These are phyloP conservation scores for Coenobita brevimanus DNA, from an alignment of 1,140 invertebrate species.

Conservation along the genomic window DNA sequence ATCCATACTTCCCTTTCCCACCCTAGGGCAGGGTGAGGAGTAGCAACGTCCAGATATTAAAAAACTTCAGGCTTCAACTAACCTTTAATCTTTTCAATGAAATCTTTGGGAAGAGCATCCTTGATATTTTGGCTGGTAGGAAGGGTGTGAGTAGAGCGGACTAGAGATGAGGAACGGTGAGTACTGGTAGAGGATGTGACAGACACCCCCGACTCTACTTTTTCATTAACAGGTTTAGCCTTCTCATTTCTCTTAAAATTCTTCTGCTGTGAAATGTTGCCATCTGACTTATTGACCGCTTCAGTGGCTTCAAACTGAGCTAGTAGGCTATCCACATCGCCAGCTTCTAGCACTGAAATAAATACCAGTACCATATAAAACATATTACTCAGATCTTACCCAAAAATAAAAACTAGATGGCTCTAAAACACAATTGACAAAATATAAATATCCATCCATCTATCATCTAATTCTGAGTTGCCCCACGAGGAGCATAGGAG, in stretches of 20 bases:
- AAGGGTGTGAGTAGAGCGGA: conserved; percentile 60
- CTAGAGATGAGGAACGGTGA: no score
- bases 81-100: conserved; percentile 75
- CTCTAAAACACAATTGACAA: no score
- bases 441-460: no score
- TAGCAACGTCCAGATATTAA: no score
- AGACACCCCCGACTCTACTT: no score
- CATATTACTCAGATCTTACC: no score
- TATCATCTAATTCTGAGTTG: no score
- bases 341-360: conserved; percentile 75
- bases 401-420: no score
- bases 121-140: conserved; percentile 73
- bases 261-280: not conserved
- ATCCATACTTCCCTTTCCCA: no score
- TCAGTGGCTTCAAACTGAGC: conserved; percentile 78
- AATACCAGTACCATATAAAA: not conserved
- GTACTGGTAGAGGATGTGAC: no score
- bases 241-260: not conserved
- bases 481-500: no score
- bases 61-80: not conserved
- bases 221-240: not conserved
- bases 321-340: conserved; percentile 75
- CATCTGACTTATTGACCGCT: conserved; percentile 58
- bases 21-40: no score
- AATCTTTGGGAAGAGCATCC: conserved; percentile 74